Conservation (phyloP, 1,140 invertebrate species). For the Rhopalosiphum padi region DNA sequence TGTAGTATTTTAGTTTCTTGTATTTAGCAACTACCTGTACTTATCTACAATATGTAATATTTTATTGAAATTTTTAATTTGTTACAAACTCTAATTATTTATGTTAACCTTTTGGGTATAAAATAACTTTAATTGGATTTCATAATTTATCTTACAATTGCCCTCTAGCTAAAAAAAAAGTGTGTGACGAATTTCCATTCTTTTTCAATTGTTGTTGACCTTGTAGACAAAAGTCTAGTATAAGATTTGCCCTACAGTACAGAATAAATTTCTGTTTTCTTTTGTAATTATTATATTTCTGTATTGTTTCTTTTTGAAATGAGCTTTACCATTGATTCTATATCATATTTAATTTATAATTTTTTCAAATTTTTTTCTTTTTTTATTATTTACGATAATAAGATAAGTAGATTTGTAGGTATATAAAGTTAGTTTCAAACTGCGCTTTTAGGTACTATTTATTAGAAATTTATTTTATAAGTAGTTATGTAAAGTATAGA, state of each 20-base stretch:
- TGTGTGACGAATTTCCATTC: neutral
- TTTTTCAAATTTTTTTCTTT: neutral
- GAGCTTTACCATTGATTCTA: neutral
- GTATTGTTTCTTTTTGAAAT: neutral
- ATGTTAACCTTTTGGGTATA: neutral
- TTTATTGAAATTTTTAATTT: neutral
- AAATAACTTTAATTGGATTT: neutral
- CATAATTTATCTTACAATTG: neutral
- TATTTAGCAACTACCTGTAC: neutral
- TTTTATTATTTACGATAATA: neutral
- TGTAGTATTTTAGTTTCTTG: neutral
- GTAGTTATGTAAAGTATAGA: neutral
- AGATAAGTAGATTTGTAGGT: neutral
- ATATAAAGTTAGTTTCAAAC: neutral
- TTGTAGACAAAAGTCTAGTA: neutral
- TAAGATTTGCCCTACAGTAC: neutral
- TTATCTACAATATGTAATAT: neutral
- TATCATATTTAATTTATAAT: neutral
- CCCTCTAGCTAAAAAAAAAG: neutral
- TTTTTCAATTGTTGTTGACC: slow-evolving; percentile 1
- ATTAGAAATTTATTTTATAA: neutral
- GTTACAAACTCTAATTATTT: neutral
- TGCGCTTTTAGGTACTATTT: neutral
- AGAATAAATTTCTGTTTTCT: neutral
- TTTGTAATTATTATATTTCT: neutral